A percentile compares a stretch with the other conserved stretches of the same genome.
Evolutionary conservation across 2,888 invertebrate species (phyloP).

Genomic region (Heliconius erato): DNA sequence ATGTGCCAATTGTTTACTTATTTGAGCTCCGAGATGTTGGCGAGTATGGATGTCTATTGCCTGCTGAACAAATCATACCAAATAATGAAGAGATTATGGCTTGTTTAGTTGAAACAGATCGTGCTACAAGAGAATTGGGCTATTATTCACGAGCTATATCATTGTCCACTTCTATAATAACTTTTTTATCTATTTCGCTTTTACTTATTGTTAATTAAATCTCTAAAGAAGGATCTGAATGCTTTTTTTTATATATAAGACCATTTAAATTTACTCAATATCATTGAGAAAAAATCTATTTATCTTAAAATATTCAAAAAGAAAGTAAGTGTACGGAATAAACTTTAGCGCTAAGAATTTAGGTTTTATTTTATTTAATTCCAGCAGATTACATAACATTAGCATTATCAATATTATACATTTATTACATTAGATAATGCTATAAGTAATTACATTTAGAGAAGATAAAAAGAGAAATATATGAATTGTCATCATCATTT

Average conservation of each 20-base stretch:
- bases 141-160: conserved; percentile 45
- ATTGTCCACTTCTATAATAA: neutral
- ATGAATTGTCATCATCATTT: conserved; percentile 7
- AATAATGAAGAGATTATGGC: conserved; percentile 70
- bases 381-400: neutral
- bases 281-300: no score
- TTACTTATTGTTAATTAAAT: neutral
- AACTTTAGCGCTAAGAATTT: neutral
- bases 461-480: neutral
- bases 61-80: conserved; percentile 72
- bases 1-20: conserved; percentile 57
- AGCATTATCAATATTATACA: conserved; percentile 51
- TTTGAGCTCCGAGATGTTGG: conserved; percentile 84
- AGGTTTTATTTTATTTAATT: neutral
- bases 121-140: conserved; percentile 51
- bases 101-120: conserved; percentile 60
- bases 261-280: neutral
- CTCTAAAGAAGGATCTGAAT: neutral
- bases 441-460: conserved; percentile 7
- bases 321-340: neutral
- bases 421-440: conserved; percentile 62
- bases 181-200: neutral
- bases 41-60: conserved; percentile 81
- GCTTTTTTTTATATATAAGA: neutral
- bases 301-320: no score